Evolutionary conservation across 2,888 invertebrate species (phyloP).

Genomic region (Macrophya annulata): DNA sequence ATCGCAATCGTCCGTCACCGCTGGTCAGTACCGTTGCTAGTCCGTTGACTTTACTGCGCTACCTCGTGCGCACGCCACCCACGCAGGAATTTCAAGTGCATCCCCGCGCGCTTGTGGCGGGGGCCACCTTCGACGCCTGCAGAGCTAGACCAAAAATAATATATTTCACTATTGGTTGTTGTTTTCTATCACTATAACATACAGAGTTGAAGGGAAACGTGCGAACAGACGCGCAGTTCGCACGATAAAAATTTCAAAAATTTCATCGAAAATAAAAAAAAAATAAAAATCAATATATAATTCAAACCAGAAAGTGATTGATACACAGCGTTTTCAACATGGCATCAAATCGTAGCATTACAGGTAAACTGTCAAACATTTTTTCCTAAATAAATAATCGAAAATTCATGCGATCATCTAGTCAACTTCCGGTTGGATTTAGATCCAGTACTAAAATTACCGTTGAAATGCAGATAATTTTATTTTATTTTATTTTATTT

Average conservation of each 20-base stretch:
- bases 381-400: neutral
- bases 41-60: constrained; percentile 41
- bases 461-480: neutral
- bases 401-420: neutral
- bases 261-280: neutral
- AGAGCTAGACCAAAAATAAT: constrained; percentile 38
- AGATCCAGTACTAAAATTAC: neutral
- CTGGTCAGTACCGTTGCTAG: constrained; percentile 42
- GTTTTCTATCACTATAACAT: neutral
- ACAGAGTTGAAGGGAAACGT: neutral
- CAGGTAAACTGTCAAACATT: constrained; percentile 45
- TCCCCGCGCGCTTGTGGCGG: constrained; percentile 30
- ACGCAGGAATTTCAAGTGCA: constrained; percentile 53
- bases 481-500: too few species aligned
- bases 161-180: constrained; percentile 5
- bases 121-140: constrained; percentile 7
- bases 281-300: neutral
- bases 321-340: neutral
- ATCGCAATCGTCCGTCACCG: constrained; percentile 50
- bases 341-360: constrained; percentile 55
- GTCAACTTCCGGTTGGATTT: neutral
- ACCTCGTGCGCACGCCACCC: constrained; percentile 40
- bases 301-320: neutral
- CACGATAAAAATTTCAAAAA: neutral
- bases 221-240: constrained; percentile 5